A percentile compares a stretch with the other conserved stretches of the same genome.
phyloP scores from a whole-genome alignment of 1,140 invertebrate genomes.

The Holotrichia oblita region DNA sequence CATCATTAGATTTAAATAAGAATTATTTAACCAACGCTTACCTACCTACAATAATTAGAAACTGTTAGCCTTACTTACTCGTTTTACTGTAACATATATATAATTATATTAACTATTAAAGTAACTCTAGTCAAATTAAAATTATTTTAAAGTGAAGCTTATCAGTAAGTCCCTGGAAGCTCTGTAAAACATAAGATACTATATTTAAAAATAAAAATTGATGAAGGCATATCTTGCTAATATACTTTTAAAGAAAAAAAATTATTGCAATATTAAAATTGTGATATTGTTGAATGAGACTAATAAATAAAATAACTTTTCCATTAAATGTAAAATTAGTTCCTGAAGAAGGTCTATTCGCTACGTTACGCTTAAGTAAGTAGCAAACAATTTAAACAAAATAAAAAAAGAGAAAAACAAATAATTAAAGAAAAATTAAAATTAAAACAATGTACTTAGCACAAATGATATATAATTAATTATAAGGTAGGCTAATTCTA shows the following conservation, averaged over 20 bases:
- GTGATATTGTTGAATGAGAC: slow-evolving; percentile 62
- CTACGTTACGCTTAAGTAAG: slow-evolving; percentile 26
- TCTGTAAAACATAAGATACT: slow-evolving; percentile 32
- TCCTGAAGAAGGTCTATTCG: slow-evolving; percentile 54
- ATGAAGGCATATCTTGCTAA: slow-evolving; percentile 59
- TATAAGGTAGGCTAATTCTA: slow-evolving; percentile 48
- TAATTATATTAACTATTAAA: slow-evolving; percentile 38
- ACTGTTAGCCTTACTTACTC: slow-evolving; percentile 33
- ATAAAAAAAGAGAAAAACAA: slow-evolving; percentile 38
- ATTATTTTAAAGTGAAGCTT: slow-evolving; percentile 34
- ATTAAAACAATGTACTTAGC: slow-evolving; percentile 55
- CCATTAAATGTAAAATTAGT: slow-evolving; percentile 59
- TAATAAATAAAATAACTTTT: slow-evolving; percentile 58
- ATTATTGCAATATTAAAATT: slow-evolving; percentile 62
- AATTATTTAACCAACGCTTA: background rate
- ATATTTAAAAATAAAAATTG: slow-evolving; percentile 38
- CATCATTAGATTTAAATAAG: background rate
- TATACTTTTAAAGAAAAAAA: slow-evolving; percentile 45
- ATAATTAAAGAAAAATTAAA: slow-evolving; percentile 42
- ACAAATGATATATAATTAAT: slow-evolving; percentile 51
- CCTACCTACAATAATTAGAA: background rate
- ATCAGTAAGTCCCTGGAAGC: slow-evolving; percentile 4
- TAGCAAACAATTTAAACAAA: slow-evolving; percentile 39
- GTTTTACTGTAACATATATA: slow-evolving; percentile 35
- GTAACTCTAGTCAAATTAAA: slow-evolving; percentile 46